These are phyloP conservation scores for Rotaria macrura DNA, from an alignment of 2,888 invertebrate genomes.

Conservation along the genomic window DNA sequence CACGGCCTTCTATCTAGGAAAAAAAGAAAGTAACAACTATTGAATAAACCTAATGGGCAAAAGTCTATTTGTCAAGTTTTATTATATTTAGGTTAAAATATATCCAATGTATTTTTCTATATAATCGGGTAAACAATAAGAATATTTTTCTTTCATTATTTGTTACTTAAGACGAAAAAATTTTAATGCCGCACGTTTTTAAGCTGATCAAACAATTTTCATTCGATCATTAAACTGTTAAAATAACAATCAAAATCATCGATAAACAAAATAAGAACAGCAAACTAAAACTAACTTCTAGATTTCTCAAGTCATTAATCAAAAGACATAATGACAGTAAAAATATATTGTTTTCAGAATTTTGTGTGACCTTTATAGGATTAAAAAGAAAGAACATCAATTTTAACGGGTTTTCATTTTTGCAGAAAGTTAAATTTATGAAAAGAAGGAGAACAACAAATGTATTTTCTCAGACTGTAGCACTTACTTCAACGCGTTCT, in stretches of 20 bases:
- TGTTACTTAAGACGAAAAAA: background rate
- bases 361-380: background rate
- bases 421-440: too few relatives aligned
- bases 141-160: background rate
- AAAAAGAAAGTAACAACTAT: background rate
- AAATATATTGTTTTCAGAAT: background rate
- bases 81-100: background rate
- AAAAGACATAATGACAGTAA: background rate
- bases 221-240: background rate
- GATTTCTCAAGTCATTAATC: background rate
- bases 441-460: too few relatives aligned
- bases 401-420: too few relatives aligned
- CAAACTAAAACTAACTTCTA: background rate
- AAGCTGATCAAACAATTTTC: background rate
- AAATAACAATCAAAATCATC: background rate
- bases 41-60: background rate
- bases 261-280: background rate
- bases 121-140: background rate
- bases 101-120: background rate
- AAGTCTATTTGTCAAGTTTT: background rate
- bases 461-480: too few relatives aligned
- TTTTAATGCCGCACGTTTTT: background rate
- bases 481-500: slow-evolving; percentile 87
- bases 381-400: background rate
- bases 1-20: background rate